phyloP scores from a whole-genome alignment of 2,797 vertebrate species.

The Onychomys leucogaster region DNA sequence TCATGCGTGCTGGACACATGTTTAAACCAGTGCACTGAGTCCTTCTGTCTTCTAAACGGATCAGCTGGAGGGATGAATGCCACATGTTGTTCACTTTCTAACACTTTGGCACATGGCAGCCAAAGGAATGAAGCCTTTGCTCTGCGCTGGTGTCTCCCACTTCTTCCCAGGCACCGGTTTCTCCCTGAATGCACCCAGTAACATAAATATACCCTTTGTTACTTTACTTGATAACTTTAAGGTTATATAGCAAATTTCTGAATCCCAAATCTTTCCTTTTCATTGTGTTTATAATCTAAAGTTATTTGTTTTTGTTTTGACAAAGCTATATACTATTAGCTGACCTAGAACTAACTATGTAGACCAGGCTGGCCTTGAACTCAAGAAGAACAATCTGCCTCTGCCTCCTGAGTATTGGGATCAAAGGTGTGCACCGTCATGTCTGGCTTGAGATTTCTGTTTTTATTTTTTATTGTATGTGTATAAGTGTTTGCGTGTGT shows the following conservation, averaged over 20 bases:
- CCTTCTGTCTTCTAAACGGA: background rate
- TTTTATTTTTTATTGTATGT: background rate
- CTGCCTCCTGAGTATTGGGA: background rate
- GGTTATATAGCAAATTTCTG: slow-evolving; percentile 27
- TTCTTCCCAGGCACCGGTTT: background rate
- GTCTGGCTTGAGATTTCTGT: background rate
- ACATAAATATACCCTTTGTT: background rate
- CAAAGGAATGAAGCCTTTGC: background rate
- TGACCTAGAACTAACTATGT: background rate
- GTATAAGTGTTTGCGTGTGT: background rate
- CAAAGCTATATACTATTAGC: background rate
- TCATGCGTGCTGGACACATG: too few relatives aligned
- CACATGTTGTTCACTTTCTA: background rate
- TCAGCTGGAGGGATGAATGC: slow-evolving; percentile 12
- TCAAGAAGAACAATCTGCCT: background rate
- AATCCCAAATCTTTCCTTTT: background rate
- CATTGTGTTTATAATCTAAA: background rate
- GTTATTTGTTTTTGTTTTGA: background rate
- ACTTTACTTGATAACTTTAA: background rate
- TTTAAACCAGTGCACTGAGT: background rate
- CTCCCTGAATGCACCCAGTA: too few relatives aligned
- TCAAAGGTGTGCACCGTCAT: background rate
- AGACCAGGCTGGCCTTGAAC: background rate
- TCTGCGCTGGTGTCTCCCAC: background rate
- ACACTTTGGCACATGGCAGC: background rate